Evolutionary conservation across 2,888 invertebrate genomes (phyloP).

Genomic region (Meta bourneti): DNA sequence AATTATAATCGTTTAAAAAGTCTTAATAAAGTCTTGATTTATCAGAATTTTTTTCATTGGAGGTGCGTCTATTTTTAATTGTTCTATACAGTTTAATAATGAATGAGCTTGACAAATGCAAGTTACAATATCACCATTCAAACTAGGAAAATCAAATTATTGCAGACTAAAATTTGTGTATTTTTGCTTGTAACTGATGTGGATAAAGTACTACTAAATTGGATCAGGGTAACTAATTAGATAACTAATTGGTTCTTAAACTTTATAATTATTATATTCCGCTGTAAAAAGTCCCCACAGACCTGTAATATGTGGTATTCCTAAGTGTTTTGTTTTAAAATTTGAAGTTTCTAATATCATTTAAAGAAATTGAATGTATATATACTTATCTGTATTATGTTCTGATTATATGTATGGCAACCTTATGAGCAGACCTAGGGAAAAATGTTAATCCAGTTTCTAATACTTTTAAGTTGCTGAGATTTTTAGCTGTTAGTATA

Average conservation of each 20-base stretch:
- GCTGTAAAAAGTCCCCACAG: not conserved
- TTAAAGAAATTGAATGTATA: conserved; percentile 21
- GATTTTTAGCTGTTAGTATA: conserved; percentile 64
- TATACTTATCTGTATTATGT: conserved; percentile 59
- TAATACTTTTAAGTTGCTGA: conserved; percentile 63
- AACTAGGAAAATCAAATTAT: not conserved
- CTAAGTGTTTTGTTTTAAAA: conserved; percentile 24
- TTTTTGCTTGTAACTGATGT: not conserved
- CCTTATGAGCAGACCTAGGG: conserved; percentile 7
- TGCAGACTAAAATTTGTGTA: not conserved
- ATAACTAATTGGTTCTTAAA: conserved; percentile 13
- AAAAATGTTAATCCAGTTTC: conserved; percentile 65
- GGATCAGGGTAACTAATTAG: not conserved
- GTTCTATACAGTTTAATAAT: not conserved
- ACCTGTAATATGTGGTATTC: not conserved
- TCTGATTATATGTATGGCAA: conserved; percentile 48
- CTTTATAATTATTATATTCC: not conserved
- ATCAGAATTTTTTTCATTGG: conserved; percentile 26
- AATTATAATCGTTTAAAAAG: conserved; percentile 53
- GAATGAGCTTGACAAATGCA: not conserved
- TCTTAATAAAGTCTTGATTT: conserved; percentile 60
- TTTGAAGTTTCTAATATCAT: not conserved
- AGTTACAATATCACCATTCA: not conserved
- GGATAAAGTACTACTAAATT: not conserved
- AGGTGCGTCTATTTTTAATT: conserved; percentile 8